phyloP scores from a whole-genome alignment of 2,113 vertebrate genomes.

The Chiloscyllium plagiosum region DNA sequence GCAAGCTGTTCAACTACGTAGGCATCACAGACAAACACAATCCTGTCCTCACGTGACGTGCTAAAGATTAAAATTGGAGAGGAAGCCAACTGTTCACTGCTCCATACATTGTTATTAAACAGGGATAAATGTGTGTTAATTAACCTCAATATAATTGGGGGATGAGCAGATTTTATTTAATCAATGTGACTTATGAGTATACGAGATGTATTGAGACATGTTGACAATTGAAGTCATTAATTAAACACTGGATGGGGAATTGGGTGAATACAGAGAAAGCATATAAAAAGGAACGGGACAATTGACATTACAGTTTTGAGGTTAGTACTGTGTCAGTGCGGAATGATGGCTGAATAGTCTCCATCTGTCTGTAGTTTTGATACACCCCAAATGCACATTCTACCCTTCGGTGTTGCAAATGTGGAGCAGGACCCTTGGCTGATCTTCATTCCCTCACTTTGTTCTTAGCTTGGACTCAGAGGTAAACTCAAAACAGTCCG shows the following conservation, averaged over 20 bases:
- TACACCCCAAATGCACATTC: background rate
- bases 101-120: background rate
- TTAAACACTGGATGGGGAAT: background rate
- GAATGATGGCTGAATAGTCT: background rate
- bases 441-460: background rate
- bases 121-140: background rate
- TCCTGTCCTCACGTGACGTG: background rate
- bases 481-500: background rate
- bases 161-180: background rate
- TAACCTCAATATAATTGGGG: background rate
- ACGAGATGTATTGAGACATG: background rate
- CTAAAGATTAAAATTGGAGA: background rate
- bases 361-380: background rate
- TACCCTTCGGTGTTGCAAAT: background rate
- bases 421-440: background rate
- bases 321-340: background rate
- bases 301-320: background rate
- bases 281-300: no score
- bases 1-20: background rate
- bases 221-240: background rate
- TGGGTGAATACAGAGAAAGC: no score
- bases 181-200: background rate
- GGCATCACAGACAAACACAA: background rate
- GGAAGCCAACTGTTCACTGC: background rate
- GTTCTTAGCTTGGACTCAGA: background rate